Evolutionary conservation across 2,888 invertebrate genomes (phyloP), one percentile per base, ranked within the genome.

Genomic region (Heteromurus nitidus): DNA sequence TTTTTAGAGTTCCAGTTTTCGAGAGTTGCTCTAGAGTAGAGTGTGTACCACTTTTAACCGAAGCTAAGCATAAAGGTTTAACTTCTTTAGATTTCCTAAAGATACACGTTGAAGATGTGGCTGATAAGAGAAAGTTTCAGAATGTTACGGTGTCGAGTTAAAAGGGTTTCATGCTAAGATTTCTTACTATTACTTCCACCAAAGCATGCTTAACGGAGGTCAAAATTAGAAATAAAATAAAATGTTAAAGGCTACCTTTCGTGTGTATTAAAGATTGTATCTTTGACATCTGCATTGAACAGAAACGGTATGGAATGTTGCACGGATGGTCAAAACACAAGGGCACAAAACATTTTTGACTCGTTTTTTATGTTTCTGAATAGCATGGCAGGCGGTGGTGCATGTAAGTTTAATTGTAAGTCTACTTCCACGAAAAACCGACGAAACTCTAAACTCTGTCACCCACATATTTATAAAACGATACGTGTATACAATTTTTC

Each of bases 1-100:
- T 55, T 24, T 55, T 70, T 70, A 72, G 44, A 72, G 60, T 72
- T 72, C 72, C 72, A 72, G 72, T 72, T 72, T 69, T 47, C 24
- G 20, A 72, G 55, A 42, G 60, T 44, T 72, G 60, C 28, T 72
- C 28, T 20, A 42, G 31, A 28, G 16, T 31, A n/a, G n/a, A 30
- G 30, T 30, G 30, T 24, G 42, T 65, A 26, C 44, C 22, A 62
- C 18, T n/a, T n/a, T n/a, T n/a, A n/a, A n/a, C n/a, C n/a, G n/a
- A n/a, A n/a, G n/a, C n/a, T 44, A 26, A 65, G 65, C 65, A 42
- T 42, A 22, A 42, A 60, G 65, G 9, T 9, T 64, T 18, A 42
- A 3, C 7, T 42, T 64, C 20, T 65, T 24, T 65, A 65, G 65
- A 65, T 65, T 65, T 65, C 24, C 18, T 2, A 22, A 20, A 65